Percentiles rank a stretch among this genome's conserved stretches.
These are phyloP conservation scores for Chromobotia macracanthus DNA, from an alignment of 2,797 vertebrate species.

Conservation along the genomic window DNA sequence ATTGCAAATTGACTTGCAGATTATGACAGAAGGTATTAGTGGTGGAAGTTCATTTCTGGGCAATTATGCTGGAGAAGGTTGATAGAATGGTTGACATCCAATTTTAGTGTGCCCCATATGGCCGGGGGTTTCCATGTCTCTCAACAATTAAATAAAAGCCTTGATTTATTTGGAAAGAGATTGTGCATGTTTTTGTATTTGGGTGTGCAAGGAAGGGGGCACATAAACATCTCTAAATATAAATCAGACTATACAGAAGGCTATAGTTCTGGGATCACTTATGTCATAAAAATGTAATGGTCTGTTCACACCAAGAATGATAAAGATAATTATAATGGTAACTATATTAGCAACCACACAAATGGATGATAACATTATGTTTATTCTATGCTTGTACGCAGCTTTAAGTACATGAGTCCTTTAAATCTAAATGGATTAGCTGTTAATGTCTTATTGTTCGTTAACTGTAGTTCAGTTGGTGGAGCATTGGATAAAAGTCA, in stretches of 20 bases:
- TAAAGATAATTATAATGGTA: no score
- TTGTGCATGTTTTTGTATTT: slow-evolving; percentile 4
- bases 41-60: slow-evolving; percentile 60
- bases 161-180: slow-evolving; percentile 68
- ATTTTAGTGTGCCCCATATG: slow-evolving; percentile 73
- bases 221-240: neutral
- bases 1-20: slow-evolving; percentile 63
- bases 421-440: no score
- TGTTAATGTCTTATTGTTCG: no score
- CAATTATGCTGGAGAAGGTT: slow-evolving; percentile 74
- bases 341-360: no score
- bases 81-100: slow-evolving; percentile 68
- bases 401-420: no score
- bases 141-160: slow-evolving; percentile 77
- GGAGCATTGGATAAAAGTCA: no score
- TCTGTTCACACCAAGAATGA: no score
- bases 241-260: slow-evolving; percentile 21
- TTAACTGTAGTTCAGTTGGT: no score
- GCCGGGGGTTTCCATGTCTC: slow-evolving; percentile 69
- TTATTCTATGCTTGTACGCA: no score
- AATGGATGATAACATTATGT: no score
- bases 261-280: neutral
- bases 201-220: neutral
- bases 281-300: slow-evolving; percentile 7
- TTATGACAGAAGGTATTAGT: slow-evolving; percentile 61